Conservation (phyloP, 2,888 invertebrate species). For the Dexiosoma caninum region DNA sequence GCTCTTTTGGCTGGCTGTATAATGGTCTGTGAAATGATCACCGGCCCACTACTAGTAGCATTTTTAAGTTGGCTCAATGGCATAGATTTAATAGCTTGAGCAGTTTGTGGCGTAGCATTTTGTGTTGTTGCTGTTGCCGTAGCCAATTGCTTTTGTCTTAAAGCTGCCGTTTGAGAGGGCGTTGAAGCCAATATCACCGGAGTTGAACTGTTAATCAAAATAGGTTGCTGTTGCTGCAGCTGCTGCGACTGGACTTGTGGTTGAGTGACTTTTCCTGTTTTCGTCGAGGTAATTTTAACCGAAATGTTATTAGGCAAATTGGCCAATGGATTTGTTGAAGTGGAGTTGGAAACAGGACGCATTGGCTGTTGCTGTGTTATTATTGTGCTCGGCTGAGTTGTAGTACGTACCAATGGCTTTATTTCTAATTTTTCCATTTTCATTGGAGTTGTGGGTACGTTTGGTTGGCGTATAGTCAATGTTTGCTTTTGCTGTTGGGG, state of each 20-base stretch:
- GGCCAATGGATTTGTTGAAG: slow-evolving; percentile 71
- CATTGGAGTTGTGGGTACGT: slow-evolving; percentile 67
- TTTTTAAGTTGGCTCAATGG: slow-evolving; percentile 74
- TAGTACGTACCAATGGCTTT: slow-evolving; percentile 69
- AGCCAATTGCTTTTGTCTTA: slow-evolving; percentile 70
- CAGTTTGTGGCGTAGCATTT: slow-evolving; percentile 67
- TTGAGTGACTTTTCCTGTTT: slow-evolving; percentile 68
- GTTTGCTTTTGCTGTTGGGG: slow-evolving; percentile 67
- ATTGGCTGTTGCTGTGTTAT: slow-evolving; percentile 65
- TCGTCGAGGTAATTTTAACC: slow-evolving; percentile 75
- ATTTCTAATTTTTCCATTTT: slow-evolving; percentile 76
- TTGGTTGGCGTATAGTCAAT: slow-evolving; percentile 61
- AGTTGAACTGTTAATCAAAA: slow-evolving; percentile 75
- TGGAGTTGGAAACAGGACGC: slow-evolving; percentile 61
- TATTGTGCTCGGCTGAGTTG: slow-evolving; percentile 62
- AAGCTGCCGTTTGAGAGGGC: slow-evolving; percentile 68
- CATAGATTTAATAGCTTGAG: slow-evolving; percentile 75
- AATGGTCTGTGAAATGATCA: slow-evolving; percentile 77
- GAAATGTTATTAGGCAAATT: slow-evolving; percentile 76
- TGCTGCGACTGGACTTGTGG: slow-evolving; percentile 25
- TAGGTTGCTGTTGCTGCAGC: slow-evolving; percentile 70
- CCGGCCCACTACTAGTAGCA: slow-evolving; percentile 75
- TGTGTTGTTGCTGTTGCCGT: slow-evolving; percentile 62
- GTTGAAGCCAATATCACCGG: slow-evolving; percentile 74
- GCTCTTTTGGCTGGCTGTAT: slow-evolving; percentile 76